phyloP scores from a whole-genome alignment of 2,888 invertebrate species.

The Nymphalis urticae region DNA sequence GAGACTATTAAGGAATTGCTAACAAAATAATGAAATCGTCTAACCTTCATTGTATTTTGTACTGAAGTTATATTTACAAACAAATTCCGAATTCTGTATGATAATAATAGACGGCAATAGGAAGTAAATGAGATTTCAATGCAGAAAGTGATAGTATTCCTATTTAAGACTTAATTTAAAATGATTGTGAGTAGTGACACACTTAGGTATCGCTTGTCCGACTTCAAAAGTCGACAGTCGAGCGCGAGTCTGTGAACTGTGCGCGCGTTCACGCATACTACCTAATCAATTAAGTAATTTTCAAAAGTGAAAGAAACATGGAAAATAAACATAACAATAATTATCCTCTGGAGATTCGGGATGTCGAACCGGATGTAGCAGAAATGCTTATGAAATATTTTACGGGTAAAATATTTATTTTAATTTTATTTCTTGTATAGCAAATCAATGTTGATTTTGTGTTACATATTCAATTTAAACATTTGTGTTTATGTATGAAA shows the following conservation, averaged over 20 bases:
- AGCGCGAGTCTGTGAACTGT: conserved; percentile 8
- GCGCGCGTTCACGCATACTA: conserved; percentile 27
- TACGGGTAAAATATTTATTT: conserved; percentile 40
- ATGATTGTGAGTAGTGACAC: conserved; percentile 3
- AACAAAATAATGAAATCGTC: not conserved
- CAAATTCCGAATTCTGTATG: not conserved
- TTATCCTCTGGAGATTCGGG: conserved; percentile 43
- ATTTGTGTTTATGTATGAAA: not conserved
- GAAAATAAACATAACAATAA: conserved; percentile 35
- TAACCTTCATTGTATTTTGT: not conserved
- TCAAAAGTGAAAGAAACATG: conserved; percentile 19
- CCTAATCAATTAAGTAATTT: not conserved
- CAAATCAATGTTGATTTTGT: not conserved
- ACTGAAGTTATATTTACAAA: not conserved
- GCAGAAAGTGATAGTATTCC: conserved; percentile 10
- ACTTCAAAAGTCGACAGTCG: conserved; percentile 21
- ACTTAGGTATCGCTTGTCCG: not conserved
- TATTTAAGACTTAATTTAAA: not conserved
- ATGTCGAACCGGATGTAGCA: conserved; percentile 43
- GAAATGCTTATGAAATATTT: conserved; percentile 46
- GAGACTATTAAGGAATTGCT: no score
- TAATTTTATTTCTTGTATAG: not conserved
- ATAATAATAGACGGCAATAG: not conserved
- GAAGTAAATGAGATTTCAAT: not conserved
- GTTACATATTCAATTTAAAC: not conserved